A percentile compares a stretch with the other conserved stretches of the same genome.
Evolutionary conservation across 2,888 invertebrate species (phyloP).

Genomic region (Elegia similella): DNA sequence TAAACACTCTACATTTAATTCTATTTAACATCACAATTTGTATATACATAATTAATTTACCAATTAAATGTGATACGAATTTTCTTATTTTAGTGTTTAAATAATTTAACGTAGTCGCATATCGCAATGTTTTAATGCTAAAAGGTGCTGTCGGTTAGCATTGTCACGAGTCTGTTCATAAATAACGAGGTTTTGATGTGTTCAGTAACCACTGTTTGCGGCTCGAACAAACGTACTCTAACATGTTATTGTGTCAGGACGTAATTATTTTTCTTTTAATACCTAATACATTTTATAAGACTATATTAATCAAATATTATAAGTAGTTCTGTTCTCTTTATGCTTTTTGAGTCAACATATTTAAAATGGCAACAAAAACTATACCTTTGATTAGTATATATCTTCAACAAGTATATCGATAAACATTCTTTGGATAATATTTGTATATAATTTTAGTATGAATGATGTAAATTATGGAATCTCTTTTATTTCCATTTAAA

Average conservation of each 20-base stretch:
- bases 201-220: constrained; percentile 1
- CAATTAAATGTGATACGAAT: constrained; percentile 57
- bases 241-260: neutral
- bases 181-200: neutral
- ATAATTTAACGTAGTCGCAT: constrained; percentile 29
- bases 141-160: constrained; percentile 42
- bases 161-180: constrained; percentile 16
- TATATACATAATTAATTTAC: constrained; percentile 46
- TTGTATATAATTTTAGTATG: constrained; percentile 71
- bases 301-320: constrained; percentile 12
- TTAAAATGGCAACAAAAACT: constrained; percentile 32
- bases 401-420: constrained; percentile 56
- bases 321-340: constrained; percentile 20
- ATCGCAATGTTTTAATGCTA: constrained; percentile 40
- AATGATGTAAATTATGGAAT: constrained; percentile 75
- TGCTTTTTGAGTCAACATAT: constrained; percentile 20
- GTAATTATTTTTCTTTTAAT: neutral
- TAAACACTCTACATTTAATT: constrained; percentile 21
- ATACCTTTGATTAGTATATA: constrained; percentile 29
- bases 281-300: constrained; percentile 3
- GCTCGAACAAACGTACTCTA: constrained; percentile 14
- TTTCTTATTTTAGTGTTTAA: constrained; percentile 40
- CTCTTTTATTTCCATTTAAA: constrained; percentile 73
- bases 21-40: constrained; percentile 29
- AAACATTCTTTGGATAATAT: constrained; percentile 60